Conservation (phyloP, 2,888 invertebrate species). For the Microctonus aethiopoides region DNA sequence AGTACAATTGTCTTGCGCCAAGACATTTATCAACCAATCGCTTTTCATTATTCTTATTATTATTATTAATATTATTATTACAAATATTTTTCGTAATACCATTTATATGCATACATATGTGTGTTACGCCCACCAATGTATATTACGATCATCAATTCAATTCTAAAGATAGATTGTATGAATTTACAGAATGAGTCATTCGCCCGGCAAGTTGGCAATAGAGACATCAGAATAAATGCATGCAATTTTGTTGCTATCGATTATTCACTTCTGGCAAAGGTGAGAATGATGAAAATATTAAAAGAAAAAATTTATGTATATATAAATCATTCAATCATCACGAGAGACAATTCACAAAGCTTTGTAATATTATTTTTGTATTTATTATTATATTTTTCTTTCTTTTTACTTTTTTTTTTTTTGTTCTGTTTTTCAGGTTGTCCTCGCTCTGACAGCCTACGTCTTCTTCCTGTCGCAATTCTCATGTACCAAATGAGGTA, state of each 20-base stretch:
- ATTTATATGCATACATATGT: not conserved
- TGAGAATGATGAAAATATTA: constrained; percentile 20
- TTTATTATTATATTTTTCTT: not conserved
- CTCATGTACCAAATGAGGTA: constrained; percentile 5
- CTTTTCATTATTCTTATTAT: not conserved
- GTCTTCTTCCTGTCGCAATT: constrained; percentile 39
- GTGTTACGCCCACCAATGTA: not conserved
- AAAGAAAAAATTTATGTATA: not conserved
- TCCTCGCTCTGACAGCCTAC: constrained; percentile 38
- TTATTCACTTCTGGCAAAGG: constrained; percentile 41
- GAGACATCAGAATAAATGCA: constrained; percentile 39
- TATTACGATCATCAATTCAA: not conserved
- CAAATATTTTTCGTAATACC: constrained; percentile 3
- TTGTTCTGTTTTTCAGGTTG: constrained; percentile 33
- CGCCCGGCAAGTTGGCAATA: constrained; percentile 38
- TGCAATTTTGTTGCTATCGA: constrained; percentile 43
- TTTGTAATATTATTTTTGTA: not conserved
- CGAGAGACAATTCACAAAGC: not conserved
- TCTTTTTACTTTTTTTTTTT: not conserved
- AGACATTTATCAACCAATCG: constrained; percentile 14
- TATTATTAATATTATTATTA: not conserved
- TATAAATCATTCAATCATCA: not conserved
- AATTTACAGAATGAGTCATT: constrained; percentile 33
- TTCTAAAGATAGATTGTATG: not conserved
- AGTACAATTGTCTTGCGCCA: constrained; percentile 15